Evolutionary conservation across 1,140 invertebrate species (phyloP), one percentile per base, ranked within the genome.

Genomic region (Helicorthomorpha holstii): DNA sequence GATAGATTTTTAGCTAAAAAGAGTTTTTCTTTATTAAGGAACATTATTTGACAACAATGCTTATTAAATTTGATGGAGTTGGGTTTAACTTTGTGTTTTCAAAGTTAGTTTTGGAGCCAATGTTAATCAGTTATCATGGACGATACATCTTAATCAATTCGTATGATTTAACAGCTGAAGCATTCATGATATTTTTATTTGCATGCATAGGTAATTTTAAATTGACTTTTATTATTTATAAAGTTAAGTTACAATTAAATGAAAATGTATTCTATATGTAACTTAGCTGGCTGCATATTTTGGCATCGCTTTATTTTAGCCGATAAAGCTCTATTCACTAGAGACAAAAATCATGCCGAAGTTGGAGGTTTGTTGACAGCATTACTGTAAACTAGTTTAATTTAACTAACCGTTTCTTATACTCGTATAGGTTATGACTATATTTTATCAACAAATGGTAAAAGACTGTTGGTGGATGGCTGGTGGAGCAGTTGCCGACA

Each of bases 401-500:
- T 34, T 34, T 34, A 7, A 34, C 16, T 34, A 34, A 34, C 7
- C 16, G 29, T 7, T 7, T 34, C 7, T 50, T 12, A 56, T 58
- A 81, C 82, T 51, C 70, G 73, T 59, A 46, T 64, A 85, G 85
- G 82, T 65, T 64, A 85, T 46, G 78, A 85, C 60, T 82, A 79
- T 1, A 81, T 93, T 56, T 78, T 82, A 27, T 53, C 56, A 0
- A 74, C 76, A 34, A 34, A 34, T 7, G 84, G 85, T 16, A 86
- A 80, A 57, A 81, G 81, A 54, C 61, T 92, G 16, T 69, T 93
- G 16, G 66, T 81, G 19, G 81, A 81, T 22, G 80, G 82, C 2
- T 75, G 81, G 58, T 92, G 87, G 87, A 85, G 85, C 1, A 56
- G 77, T 23, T 68, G 89, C 12, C 76, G 86, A 55, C 86, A 92